These are phyloP conservation scores for Saxidomus purpurata DNA, from an alignment of 1,140 invertebrate genomes.

Conservation along the genomic window DNA sequence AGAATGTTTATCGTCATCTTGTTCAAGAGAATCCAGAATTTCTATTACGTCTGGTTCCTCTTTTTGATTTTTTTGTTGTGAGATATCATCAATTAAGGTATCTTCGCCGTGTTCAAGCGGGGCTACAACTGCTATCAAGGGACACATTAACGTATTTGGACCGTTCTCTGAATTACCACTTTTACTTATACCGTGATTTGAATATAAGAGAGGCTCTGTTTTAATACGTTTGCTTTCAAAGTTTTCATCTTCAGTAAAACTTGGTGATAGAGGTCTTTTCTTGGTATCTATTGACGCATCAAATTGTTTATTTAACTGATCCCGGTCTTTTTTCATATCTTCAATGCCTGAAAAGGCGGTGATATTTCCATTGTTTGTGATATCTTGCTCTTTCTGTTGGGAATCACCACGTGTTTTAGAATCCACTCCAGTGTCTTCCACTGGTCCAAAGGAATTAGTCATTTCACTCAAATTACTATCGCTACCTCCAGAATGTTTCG, in stretches of 20 bases:
- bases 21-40: conserved; percentile 13
- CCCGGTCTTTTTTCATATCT: not conserved
- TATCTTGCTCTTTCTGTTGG: not conserved
- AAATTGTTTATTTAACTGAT: not conserved
- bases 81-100: not conserved
- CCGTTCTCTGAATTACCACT: not conserved
- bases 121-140: conserved; percentile 36
- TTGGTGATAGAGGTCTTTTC: conserved; percentile 22
- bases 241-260: not conserved
- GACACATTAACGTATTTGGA: not conserved
- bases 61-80: not conserved
- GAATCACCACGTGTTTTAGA: not conserved
- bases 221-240: not conserved
- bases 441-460: not conserved
- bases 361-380: not conserved
- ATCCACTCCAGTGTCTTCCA: not conserved
- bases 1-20: conserved; percentile 10
- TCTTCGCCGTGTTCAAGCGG: conserved; percentile 14
- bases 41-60: not conserved
- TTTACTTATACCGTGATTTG: not conserved
- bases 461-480: conserved; percentile 21
- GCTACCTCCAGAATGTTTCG: not conserved
- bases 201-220: not conserved
- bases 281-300: not conserved
- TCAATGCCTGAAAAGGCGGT: not conserved